A percentile compares a stretch with the other conserved stretches of the same genome.
phyloP scores from a whole-genome alignment of 2,113 vertebrate genomes.

The Saiga tatarica region DNA sequence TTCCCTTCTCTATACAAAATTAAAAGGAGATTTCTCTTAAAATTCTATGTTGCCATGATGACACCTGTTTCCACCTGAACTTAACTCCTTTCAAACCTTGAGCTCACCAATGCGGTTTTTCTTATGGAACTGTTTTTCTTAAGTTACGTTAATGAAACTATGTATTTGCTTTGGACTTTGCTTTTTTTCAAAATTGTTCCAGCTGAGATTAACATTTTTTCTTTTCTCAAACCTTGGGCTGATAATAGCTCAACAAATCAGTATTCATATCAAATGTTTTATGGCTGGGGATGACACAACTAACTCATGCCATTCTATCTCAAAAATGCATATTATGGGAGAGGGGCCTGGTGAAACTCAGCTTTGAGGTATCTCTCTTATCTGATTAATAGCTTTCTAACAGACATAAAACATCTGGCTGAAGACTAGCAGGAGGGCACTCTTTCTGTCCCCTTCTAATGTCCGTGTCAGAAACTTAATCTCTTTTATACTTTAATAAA shows the following conservation, averaged over 20 bases:
- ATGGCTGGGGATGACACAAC: neutral
- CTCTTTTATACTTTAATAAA: neutral
- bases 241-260: neutral
- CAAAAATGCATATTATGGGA: neutral
- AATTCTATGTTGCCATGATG: neutral
- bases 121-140: neutral
- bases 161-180: neutral
- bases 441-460: neutral
- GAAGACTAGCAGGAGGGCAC: neutral
- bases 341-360: neutral
- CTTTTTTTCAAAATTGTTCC: neutral
- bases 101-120: neutral
- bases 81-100: neutral
- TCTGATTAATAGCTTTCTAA: neutral
- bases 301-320: neutral
- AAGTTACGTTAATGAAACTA: neutral
- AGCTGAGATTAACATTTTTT: neutral
- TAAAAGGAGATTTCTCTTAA: neutral
- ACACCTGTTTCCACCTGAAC: neutral
- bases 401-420: neutral
- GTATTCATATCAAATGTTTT: neutral
- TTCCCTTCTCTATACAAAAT: neutral
- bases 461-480: neutral
- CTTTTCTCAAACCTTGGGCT: neutral
- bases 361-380: neutral